Evolutionary conservation across 2,113 vertebrate genomes (phyloP), one percentile per base, ranked within the genome.

Genomic region (Illadopsis cleaveri): DNA sequence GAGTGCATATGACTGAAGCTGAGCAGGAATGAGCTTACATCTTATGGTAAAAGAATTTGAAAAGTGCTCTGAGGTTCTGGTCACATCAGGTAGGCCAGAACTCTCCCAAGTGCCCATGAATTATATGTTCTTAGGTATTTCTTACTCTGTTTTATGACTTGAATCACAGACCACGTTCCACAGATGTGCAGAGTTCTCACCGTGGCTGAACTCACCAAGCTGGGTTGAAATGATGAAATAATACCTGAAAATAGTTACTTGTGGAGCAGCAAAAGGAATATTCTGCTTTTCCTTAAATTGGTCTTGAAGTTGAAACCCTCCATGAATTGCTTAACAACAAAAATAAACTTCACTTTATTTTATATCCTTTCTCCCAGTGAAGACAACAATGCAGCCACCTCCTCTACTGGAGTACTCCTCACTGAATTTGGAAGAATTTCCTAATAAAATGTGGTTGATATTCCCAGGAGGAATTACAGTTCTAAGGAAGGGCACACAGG

Each of bases 301-400:
- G 4, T 35, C 53, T 40, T 38, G 37, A 45, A 40, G 38, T 0
- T 54, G 15, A 76, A 68, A 54, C 5, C 6, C 35, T 83, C 5
- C 2, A 42, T 0, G 2, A 57, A 77, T 6, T 38, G 33, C 14
- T 78, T n/a, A 62, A 20, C 13, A 28, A 22, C 2, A 51, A n/a
- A 77, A 72, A 53, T 5, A 20, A 15, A 21, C 40, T 2, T 25
- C 22, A 65, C 8, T 31, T 70, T 40, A 27, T 3, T 3, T 48
- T 57, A 33, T 1, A 48, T 30, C 7, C 21, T 50, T 68, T 68
- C 38, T 45, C 47, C 38, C 61, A 57, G 6, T 18, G 25, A 90
- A 54, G 24, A 21, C 54, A 81, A 51, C 0, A 0, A 44, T 19
- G 47, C 2, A 90, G 42, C 37, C 58, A 58, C 60, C 10, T 42